phyloP scores from a whole-genome alignment of 1,140 invertebrate genomes.

The Forficula auricularia region DNA sequence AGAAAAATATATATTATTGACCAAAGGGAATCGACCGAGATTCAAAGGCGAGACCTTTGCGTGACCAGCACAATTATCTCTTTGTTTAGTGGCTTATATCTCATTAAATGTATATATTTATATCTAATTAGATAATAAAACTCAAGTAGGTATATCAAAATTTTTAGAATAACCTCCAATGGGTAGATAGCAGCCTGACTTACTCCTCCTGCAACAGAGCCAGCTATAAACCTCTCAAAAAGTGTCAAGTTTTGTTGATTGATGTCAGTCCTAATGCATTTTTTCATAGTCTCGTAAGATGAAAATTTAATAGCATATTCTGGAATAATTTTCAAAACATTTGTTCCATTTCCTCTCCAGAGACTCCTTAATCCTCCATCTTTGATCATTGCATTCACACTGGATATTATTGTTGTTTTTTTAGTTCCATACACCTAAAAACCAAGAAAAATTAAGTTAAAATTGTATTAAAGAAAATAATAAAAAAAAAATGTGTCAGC shows the following conservation, averaged over 20 bases:
- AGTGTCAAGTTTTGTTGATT: slow-evolving; percentile 64
- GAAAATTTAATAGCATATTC: slow-evolving; percentile 96
- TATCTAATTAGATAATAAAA: no score
- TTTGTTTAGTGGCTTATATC: no score
- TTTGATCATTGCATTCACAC: slow-evolving; percentile 63
- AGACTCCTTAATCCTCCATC: slow-evolving; percentile 85
- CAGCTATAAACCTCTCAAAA: slow-evolving; percentile 81
- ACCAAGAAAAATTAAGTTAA: no score
- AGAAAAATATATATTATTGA: no score
- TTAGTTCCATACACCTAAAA: slow-evolving; percentile 56
- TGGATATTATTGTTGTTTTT: slow-evolving; percentile 48
- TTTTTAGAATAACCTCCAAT: slow-evolving; percentile 74
- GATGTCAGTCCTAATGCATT: slow-evolving; percentile 53
- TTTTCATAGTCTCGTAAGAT: slow-evolving; percentile 90
- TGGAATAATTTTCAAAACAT: slow-evolving; percentile 95
- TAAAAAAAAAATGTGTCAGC: no score
- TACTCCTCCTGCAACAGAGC: slow-evolving; percentile 84
- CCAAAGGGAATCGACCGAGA: no score
- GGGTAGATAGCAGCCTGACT: slow-evolving; percentile 95
- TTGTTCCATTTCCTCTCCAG: slow-evolving; percentile 97
- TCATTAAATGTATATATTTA: no score
- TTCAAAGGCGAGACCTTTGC: no score
- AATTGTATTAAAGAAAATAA: no score
- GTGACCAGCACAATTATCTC: no score
- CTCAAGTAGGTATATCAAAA: no score